Base-by-base conservation (phyloP, 2,113 vertebrate species). In the Pao palembangensis region DNA sequence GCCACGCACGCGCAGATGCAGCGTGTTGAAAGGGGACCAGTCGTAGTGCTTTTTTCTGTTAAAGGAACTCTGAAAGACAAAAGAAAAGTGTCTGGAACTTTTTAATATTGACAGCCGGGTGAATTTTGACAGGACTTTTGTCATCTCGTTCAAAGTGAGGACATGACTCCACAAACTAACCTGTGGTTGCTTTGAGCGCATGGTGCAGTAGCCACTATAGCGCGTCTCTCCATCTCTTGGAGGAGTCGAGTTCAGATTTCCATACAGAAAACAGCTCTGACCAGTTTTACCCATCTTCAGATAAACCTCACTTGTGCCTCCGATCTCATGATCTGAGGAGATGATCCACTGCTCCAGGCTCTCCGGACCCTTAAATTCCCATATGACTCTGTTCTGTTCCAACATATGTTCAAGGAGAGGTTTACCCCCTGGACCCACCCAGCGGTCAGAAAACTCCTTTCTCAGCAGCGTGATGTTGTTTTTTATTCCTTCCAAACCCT, bases 191-290 rank as follows among this genome's bases (percentile, higher is more conserved):
- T 85, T 91, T 44, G 94, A 89, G 58, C 90, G 88, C 86, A 98
- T 76, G 0, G 89, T 88, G 76, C 96, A 98, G 78, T 98, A 99
- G 7, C 97, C 97, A 43, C 97, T 98, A 78, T 92, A 94, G 21
- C 85, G 80, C 0, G 94, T 96, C 53, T 97, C 93, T 41, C 97
- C 96, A 1, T 98, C 96, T 5, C 70, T 88, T 3, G 96, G 96
- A 0, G 85, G 85, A 10, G 86, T 81, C 0, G 92, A 92, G 58
- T 79, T 92, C 63, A 99, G 89, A 5, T 80, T 93, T 43, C 97
- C 97, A 12, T 93, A 92, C 0, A 99, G 73, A 21, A 96, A 58
- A 38, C 92, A 94, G 21, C 88, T 94, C 20, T 85, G 88, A 55
- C 91, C 90, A 84, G 96, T 96, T 70, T 76, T 93, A 21, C 94